phyloP scores from a whole-genome alignment of 2,113 vertebrate genomes.

The Hystrix cristata region DNA sequence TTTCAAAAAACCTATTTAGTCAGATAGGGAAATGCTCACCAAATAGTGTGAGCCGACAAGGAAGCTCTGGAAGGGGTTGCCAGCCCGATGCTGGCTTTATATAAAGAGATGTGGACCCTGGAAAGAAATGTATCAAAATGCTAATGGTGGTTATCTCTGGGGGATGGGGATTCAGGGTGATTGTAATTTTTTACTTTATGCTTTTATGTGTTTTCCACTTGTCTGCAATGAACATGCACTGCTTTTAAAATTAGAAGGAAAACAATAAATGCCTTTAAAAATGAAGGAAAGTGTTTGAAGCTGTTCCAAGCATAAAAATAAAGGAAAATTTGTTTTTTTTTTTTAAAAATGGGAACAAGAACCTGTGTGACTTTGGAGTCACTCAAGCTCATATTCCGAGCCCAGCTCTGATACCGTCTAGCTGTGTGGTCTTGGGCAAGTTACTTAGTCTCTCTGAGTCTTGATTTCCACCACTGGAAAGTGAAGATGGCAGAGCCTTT shows the following conservation, averaged over 20 bases:
- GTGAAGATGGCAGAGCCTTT: not conserved
- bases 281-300: constrained; percentile 56
- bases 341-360: not conserved
- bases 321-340: not conserved
- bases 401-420: not conserved
- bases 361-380: not conserved
- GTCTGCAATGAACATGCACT: constrained; percentile 34
- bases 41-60: not conserved
- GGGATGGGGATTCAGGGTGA: not conserved
- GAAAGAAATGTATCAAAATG: constrained; percentile 28
- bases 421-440: not conserved
- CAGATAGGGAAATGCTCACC: not conserved
- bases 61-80: not conserved
- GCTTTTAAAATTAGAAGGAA: constrained; percentile 72
- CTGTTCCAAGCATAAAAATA: constrained; percentile 31
- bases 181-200: constrained; percentile 61
- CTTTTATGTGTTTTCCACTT: constrained; percentile 67
- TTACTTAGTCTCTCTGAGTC: constrained; percentile 30
- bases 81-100: not conserved
- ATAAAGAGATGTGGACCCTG: not conserved
- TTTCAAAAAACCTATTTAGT: not conserved
- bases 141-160: constrained; percentile 49
- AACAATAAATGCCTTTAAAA: constrained; percentile 73
- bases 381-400: not conserved
- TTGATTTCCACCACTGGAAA: not conserved